Evolutionary conservation across 2,113 vertebrate genomes (phyloP), one percentile per base, ranked within the genome.

Genomic region (Pteronura brasiliensis): DNA sequence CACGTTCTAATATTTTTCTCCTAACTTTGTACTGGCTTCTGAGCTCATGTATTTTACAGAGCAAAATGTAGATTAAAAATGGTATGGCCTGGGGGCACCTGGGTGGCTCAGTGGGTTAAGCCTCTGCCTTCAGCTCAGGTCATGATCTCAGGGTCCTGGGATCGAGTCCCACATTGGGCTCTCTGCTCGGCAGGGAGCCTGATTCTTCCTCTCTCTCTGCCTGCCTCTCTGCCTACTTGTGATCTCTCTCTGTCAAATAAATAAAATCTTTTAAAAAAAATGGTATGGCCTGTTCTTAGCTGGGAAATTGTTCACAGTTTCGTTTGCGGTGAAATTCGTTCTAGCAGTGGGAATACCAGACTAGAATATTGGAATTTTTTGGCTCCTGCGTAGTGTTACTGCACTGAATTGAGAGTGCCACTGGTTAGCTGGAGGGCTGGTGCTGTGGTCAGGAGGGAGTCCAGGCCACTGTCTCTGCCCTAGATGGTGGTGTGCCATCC

Each of bases 41-140:
- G 39, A 59, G 27, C 42, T 84, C 31, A 23, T 86, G 2, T 93
- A 79, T 86, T 85, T 97, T 93, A 23, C 44, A 87, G 94, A 95
- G 57, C n/a, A 88, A 39, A 47, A 71, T 14, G 14, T 59, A 77
- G 6, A n/a, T 93, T 89, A 42, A 36, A 79, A 10, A 13, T 81
- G 21, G 57, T 34, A 42, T 65, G 36, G 25, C 10, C 34, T 83
- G 0, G 42, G 42, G 42, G 42, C 42, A 42, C 42, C 42, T 6
- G 42, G 42, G 42, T 42, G 42, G 42, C 42, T 6, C 42, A 42
- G 42, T 42, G 42, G 42, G 42, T 42, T 42, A 42, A 42, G 42
- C 42, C 42, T 42, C 42, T 42, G 42, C 6, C 42, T 42, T 42
- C 4, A 42, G 42, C 42, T 42, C 42, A 42, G 42, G 42, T 42